Conservation (phyloP, 1,140 invertebrate species). For the Melipona quadrifasciata region DNA sequence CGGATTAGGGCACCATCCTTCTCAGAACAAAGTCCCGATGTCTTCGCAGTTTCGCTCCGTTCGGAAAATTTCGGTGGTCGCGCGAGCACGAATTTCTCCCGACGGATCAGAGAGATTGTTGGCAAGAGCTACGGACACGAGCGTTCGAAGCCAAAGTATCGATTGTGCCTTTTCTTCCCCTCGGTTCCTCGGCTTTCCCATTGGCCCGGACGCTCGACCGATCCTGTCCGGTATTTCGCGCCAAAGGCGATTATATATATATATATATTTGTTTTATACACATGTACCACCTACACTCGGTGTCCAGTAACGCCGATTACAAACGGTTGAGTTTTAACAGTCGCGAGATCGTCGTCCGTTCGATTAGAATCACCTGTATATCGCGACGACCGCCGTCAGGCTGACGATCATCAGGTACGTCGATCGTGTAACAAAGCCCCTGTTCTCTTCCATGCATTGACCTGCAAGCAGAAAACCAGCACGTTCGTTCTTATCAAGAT, state of each 20-base stretch:
- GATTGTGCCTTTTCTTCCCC: slow-evolving; percentile 51
- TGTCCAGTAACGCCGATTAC: slow-evolving; percentile 47
- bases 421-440: slow-evolving; percentile 69
- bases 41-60: not conserved
- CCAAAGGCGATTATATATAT: slow-evolving; percentile 42
- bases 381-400: slow-evolving; percentile 72
- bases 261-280: slow-evolving; percentile 36
- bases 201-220: slow-evolving; percentile 39
- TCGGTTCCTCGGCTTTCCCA: not conserved
- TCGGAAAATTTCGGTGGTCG: slow-evolving; percentile 7
- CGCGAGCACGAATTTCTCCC: slow-evolving; percentile 66
- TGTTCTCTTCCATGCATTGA: slow-evolving; percentile 79
- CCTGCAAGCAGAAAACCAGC: slow-evolving; percentile 69
- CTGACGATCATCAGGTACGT: slow-evolving; percentile 73
- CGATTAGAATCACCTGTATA: slow-evolving; percentile 81
- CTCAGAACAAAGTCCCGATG: not conserved
- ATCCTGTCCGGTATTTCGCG: slow-evolving; percentile 37
- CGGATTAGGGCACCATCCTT: not conserved
- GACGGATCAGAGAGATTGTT: slow-evolving; percentile 67
- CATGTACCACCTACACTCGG: slow-evolving; percentile 40
- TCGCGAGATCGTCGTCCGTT: slow-evolving; percentile 59
- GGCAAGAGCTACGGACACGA: slow-evolving; percentile 70
- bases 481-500: not conserved
- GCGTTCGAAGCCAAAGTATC: slow-evolving; percentile 56
- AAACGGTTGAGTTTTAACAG: slow-evolving; percentile 44